Evolutionary conservation across 2,888 invertebrate genomes (phyloP).

Genomic region (Temnothorax unifasciatus): DNA sequence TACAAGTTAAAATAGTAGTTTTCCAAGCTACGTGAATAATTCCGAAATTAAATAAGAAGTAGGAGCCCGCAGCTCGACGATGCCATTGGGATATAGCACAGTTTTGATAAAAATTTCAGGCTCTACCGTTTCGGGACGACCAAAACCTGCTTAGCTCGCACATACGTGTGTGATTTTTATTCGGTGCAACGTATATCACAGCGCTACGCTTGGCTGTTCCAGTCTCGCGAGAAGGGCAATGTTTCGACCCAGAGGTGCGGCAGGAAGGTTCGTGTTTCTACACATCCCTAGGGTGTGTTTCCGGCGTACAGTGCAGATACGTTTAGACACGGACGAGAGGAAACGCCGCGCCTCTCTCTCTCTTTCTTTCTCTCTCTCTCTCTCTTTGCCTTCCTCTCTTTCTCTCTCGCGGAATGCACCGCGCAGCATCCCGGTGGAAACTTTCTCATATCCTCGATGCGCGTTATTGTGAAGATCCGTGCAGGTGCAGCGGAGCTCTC

Average conservation of each 20-base stretch:
- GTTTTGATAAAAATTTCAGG: conserved; percentile 31
- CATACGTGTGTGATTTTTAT: conserved; percentile 39
- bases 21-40: neutral
- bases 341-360: conserved; percentile 8
- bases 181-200: conserved; percentile 40
- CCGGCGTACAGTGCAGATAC: conserved; percentile 52
- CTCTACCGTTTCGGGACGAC: neutral
- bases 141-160: conserved; percentile 29
- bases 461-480: conserved; percentile 60
- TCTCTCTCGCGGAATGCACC: neutral
- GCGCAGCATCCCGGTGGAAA: conserved; percentile 55
- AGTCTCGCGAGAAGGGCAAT: conserved; percentile 40
- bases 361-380: neutral
- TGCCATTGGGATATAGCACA: conserved; percentile 5
- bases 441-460: conserved; percentile 59
- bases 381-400: neutral
- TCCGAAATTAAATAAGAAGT: conserved; percentile 10
- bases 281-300: conserved; percentile 58
- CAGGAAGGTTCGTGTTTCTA: conserved; percentile 59
- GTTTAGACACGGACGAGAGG: conserved; percentile 53
- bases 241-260: conserved; percentile 41
- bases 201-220: conserved; percentile 8
- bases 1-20: neutral
- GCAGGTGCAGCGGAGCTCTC: conserved; percentile 53
- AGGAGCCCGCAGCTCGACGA: neutral